A percentile compares a stretch with the other conserved stretches of the same genome.
These are phyloP conservation scores for Halictus quadricinctus DNA, from an alignment of 2,888 invertebrate species.

Conservation along the genomic window DNA sequence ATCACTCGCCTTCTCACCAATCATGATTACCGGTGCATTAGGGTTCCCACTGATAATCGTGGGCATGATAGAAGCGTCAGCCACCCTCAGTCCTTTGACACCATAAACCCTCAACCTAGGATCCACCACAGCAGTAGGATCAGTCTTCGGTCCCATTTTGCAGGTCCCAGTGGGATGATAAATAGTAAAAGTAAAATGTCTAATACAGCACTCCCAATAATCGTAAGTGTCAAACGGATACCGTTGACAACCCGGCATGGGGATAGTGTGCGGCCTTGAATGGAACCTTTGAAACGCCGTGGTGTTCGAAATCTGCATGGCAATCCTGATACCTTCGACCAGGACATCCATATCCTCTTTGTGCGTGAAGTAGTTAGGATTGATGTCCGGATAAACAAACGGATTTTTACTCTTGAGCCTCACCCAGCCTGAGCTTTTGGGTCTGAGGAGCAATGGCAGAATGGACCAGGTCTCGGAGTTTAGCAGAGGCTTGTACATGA, in stretches of 20 bases:
- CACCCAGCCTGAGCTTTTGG: conserved; percentile 94
- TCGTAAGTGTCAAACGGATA: conserved; percentile 89
- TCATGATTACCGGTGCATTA: conserved; percentile 95
- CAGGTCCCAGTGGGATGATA: conserved; percentile 94
- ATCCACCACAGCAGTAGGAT: conserved; percentile 91
- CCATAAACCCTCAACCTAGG: conserved; percentile 90
- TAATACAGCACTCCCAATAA: conserved; percentile 93
- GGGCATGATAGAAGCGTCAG: conserved; percentile 95
- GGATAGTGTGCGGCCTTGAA: conserved; percentile 90
- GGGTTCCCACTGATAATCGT: conserved; percentile 94
- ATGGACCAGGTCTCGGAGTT: conserved; percentile 93
- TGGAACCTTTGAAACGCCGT: conserved; percentile 92
- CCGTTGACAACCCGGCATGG: conserved; percentile 92
- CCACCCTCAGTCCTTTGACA: conserved; percentile 89
- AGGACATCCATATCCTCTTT: conserved; percentile 91
- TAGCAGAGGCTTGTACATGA: conserved; percentile 91
- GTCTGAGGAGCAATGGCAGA: conserved; percentile 90
- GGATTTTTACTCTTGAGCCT: conserved; percentile 92
- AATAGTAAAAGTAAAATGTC: conserved; percentile 91
- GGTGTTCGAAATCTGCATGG: conserved; percentile 90
- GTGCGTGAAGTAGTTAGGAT: conserved; percentile 96
- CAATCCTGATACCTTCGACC: conserved; percentile 93
- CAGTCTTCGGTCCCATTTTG: conserved; percentile 92
- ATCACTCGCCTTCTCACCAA: conserved; percentile 94
- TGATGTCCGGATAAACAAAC: conserved; percentile 91